These are phyloP conservation scores for Craniophora ligustri DNA, from an alignment of 2,888 invertebrate species.

Conservation along the genomic window DNA sequence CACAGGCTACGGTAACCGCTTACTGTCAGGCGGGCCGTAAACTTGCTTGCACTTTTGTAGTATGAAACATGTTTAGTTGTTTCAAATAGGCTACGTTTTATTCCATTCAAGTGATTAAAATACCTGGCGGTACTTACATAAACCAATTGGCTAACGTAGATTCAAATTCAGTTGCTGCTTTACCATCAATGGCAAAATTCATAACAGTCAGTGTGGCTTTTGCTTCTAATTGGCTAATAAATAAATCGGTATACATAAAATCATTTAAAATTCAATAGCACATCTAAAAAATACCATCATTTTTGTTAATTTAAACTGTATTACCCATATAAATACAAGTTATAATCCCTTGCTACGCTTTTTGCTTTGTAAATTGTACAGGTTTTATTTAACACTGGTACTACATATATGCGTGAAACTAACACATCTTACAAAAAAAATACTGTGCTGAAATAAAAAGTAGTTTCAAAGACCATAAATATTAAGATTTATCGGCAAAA, in stretches of 20 bases:
- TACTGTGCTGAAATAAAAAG: no score
- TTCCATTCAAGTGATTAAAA: not conserved
- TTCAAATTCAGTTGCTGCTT: slow-evolving; percentile 48
- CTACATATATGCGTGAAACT: no score
- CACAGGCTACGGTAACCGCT: no score
- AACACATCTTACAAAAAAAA: no score
- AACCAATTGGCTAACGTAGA: slow-evolving; percentile 43
- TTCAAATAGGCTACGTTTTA: no score
- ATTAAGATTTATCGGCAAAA: no score
- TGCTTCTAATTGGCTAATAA: slow-evolving; percentile 19
- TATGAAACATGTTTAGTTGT: no score
- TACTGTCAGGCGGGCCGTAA: no score
- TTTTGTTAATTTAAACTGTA: not conserved
- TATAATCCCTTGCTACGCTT: slow-evolving; percentile 59
- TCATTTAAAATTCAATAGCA: not conserved
- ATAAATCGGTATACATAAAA: slow-evolving; percentile 1
- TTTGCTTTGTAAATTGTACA: slow-evolving; percentile 48
- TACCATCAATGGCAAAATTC: slow-evolving; percentile 7
- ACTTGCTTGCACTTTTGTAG: no score
- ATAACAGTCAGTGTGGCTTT: slow-evolving; percentile 33
- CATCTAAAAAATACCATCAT: not conserved
- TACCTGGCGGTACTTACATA: slow-evolving; percentile 5
- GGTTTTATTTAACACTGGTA: not conserved
- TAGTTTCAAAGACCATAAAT: no score
- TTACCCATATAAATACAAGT: not conserved